Conservation (phyloP, 2,797 vertebrate species). For the Paguma larvata region DNA sequence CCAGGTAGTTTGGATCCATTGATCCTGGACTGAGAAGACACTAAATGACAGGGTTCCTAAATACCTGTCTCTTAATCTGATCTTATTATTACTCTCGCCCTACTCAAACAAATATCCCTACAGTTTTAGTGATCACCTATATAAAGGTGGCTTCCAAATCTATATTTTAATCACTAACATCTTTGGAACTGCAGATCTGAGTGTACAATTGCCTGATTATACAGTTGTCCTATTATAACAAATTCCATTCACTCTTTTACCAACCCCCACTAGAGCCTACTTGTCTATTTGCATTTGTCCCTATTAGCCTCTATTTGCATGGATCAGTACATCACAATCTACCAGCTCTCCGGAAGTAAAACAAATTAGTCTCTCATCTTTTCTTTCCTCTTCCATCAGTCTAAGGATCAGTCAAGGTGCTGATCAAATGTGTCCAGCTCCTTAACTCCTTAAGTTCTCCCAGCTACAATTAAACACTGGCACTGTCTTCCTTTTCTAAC, state of each 20-base stretch:
- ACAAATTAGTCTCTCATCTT: neutral
- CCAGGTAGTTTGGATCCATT: neutral
- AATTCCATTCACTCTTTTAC: neutral
- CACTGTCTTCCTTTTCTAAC: neutral
- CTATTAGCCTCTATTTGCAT: neutral
- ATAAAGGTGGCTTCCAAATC: neutral
- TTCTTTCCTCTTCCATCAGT: neutral
- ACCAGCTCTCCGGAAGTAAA: neutral
- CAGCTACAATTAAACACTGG: neutral
- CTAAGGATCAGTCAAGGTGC: neutral
- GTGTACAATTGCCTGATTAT: neutral
- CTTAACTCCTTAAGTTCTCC: neutral
- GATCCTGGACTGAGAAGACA: neutral
- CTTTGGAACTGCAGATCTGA: neutral
- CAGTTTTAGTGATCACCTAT: neutral
- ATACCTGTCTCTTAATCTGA: neutral
- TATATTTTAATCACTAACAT: neutral
- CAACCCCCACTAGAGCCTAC: neutral
- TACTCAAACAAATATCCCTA: neutral
- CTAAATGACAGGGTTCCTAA: neutral
- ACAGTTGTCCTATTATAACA: neutral
- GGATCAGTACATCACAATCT: neutral
- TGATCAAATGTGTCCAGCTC: neutral
- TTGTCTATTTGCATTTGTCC: neutral
- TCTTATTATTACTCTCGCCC: neutral